Conservation (phyloP, 2,888 invertebrate species). For the Nomada hirtipes region DNA sequence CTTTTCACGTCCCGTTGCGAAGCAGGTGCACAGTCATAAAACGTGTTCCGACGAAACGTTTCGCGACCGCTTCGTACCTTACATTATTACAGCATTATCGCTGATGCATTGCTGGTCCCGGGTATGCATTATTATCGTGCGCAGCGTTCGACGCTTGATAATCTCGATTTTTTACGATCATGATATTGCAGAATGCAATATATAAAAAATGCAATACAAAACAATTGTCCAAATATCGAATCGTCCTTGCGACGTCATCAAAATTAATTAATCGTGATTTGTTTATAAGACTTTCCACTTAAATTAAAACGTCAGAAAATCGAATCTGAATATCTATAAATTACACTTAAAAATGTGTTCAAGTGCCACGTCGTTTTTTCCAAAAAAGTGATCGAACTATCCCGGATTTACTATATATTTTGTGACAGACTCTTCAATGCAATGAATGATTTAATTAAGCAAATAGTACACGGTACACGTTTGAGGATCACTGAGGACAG, state of each 20-base stretch:
- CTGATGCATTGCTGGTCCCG: conserved; percentile 52
- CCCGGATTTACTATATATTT: not conserved
- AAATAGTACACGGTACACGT: conserved; percentile 1
- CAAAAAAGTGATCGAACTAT: too few relatives aligned
- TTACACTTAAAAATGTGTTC: not conserved
- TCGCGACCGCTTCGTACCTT: conserved; percentile 51
- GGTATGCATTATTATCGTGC: conserved; percentile 40
- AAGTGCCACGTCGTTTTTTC: too few relatives aligned
- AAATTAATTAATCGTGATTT: conserved; percentile 10
- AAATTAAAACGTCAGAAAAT: not conserved
- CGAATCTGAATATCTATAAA: not conserved
- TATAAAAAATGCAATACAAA: too few relatives aligned
- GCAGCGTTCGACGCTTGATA: conserved; percentile 33
- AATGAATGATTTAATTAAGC: not conserved
- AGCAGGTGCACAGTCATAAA: conserved; percentile 65
- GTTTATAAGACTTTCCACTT: not conserved
- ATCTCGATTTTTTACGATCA: not conserved
- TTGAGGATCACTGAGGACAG: conserved; percentile 71
- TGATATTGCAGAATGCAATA: conserved; percentile 1
- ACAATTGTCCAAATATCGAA: not conserved
- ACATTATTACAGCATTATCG: conserved; percentile 62
- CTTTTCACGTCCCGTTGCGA: conserved; percentile 61
- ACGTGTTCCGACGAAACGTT: conserved; percentile 56
- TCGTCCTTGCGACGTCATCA: conserved; percentile 2
- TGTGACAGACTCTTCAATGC: not conserved